Evolutionary conservation across 2,113 vertebrate genomes (phyloP).

Genomic region (Clarias magur): DNA sequence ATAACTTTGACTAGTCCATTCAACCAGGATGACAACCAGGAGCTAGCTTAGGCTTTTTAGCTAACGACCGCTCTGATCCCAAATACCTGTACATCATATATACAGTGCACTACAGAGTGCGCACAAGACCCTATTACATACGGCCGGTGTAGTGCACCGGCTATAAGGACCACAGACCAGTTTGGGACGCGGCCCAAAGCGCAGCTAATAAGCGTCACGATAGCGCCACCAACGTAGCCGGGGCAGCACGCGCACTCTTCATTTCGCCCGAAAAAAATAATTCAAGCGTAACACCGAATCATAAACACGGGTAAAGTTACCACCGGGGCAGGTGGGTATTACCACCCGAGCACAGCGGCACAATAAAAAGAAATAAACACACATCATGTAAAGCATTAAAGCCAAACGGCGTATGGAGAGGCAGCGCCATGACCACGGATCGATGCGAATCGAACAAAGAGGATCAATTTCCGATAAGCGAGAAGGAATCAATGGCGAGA

Average conservation of each 20-base stretch:
- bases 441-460: constrained; percentile 94
- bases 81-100: background rate
- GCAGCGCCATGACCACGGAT: constrained; percentile 82
- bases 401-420: constrained; percentile 23
- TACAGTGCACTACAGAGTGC: background rate
- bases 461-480: constrained; percentile 88
- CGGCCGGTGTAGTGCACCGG: background rate
- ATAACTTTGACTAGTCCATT: background rate
- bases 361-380: no score
- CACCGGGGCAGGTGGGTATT: constrained; percentile 5
- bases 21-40: background rate
- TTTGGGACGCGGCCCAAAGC: background rate
- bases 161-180: background rate
- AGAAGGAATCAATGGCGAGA: constrained; percentile 76
- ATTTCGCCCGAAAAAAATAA: constrained; percentile 46
- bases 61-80: background rate
- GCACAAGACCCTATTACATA: background rate
- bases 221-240: constrained; percentile 68
- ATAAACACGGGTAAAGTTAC: constrained; percentile 74
- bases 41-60: background rate
- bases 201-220: constrained; percentile 60
- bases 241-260: constrained; percentile 64
- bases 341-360: background rate
- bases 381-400: no score
- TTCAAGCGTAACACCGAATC: constrained; percentile 63